phyloP scores from a whole-genome alignment of 1,140 invertebrate species.

The Bombus polaris region DNA sequence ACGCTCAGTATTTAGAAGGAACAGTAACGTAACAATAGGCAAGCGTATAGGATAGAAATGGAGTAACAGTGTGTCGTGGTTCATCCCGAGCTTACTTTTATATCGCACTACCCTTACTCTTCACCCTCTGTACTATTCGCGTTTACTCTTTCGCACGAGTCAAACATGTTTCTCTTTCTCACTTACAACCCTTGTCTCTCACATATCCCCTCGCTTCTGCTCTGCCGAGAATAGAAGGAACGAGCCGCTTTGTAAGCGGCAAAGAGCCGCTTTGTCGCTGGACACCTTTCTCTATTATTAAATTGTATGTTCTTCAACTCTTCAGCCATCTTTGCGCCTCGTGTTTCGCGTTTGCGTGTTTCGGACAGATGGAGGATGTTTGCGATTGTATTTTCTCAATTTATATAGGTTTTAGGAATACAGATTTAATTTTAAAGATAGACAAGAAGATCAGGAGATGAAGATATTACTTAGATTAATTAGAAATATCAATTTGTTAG shows the following conservation, averaged over 20 bases:
- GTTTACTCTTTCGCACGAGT: slow-evolving; percentile 50
- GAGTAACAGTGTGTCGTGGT: slow-evolving; percentile 76
- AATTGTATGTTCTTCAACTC: slow-evolving; percentile 72
- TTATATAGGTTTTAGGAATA: neutral
- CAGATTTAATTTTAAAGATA: neutral
- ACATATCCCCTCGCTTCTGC: neutral
- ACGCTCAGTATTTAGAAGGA: slow-evolving; percentile 63
- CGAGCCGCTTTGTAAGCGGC: slow-evolving; percentile 13
- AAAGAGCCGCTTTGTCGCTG: slow-evolving; percentile 68
- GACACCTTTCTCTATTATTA: slow-evolving; percentile 76
- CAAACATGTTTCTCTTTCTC: slow-evolving; percentile 26
- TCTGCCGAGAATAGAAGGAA: neutral
- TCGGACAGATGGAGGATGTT: neutral
- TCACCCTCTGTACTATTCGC: slow-evolving; percentile 34
- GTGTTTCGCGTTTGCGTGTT: neutral
- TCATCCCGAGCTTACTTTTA: slow-evolving; percentile 79
- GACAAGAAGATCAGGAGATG: neutral
- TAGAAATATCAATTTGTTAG: neutral
- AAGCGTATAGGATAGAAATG: slow-evolving; percentile 68
- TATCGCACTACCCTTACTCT: slow-evolving; percentile 68
- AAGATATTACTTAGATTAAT: neutral
- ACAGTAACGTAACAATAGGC: slow-evolving; percentile 64
- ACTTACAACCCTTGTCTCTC: neutral
- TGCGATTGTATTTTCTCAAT: neutral
- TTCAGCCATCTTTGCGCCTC: slow-evolving; percentile 28